Base-by-base conservation (phyloP, 2,888 invertebrate species). In the Rambutsinella grinnellia region DNA sequence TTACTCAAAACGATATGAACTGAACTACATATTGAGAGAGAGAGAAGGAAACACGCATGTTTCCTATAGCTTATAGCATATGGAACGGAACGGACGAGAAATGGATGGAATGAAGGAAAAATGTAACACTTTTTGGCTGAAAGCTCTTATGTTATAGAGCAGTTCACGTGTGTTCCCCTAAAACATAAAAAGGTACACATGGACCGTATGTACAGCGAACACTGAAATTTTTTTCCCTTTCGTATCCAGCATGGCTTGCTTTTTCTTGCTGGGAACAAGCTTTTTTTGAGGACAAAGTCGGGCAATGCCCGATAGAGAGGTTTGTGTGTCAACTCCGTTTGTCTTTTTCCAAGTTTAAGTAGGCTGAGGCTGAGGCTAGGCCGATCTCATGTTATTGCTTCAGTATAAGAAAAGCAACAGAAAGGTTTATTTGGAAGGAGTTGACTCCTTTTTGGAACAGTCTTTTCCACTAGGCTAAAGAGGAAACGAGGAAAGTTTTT, bases 251-350 rank as follows among this genome's bases (percentile, higher is more conserved):
- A 15, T 24, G 23, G 24, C 23, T 44, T 60, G 66, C 19, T 46
- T 53, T 28, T 21, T 21, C 17, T 24, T 26, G 54, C 27, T 44
- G 36, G 27, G 28, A 44, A 56, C 21, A 44, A 19, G 44, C 19
- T 69, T 49, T 62, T 72, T 72, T 66, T 72, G 72, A 72, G 72
- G 72, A 72, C 72, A 72, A 49, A 72, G 66, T 72, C 72, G 72
- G 72, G 72, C 72, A 72, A 72, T 72, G 72, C 72, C 72, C 72
- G 72, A 72, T 72, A 72, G 72, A 72, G 72, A 72, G 72, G 72
- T 72, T 72, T 72, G 60, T 72, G 72, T 72, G 72, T 72, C 72
- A 72, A 72, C 72, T 72, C 72, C 72, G 72, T 72, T 72, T 72
- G 72, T 72, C 72, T 72, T 72, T 57, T 72, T 66, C 72, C 72